phyloP scores from a whole-genome alignment of 2,797 vertebrate genomes.

The Peromyscus eremicus region DNA sequence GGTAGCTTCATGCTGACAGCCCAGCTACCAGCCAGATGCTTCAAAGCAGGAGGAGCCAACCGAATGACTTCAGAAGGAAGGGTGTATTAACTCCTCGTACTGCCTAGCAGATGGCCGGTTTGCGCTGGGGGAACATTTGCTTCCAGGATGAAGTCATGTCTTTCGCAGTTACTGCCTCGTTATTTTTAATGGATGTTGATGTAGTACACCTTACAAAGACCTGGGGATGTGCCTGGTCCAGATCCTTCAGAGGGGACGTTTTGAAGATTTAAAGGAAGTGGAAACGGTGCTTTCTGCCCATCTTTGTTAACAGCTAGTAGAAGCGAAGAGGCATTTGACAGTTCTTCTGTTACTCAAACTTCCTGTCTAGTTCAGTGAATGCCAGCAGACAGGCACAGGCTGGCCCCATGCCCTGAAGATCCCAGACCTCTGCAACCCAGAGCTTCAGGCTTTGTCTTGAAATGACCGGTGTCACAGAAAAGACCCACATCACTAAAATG shows the following conservation, averaged over 20 bases:
- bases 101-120: slow-evolving; percentile 44
- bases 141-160: slow-evolving; percentile 68
- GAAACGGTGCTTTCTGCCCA: slow-evolving; percentile 9
- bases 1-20: slow-evolving; percentile 36
- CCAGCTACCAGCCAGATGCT: slow-evolving; percentile 57
- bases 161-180: slow-evolving; percentile 16
- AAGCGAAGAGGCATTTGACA: not conserved
- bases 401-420: not conserved
- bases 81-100: not conserved
- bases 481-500: not conserved
- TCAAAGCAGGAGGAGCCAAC: not conserved
- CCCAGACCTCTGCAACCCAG: not conserved
- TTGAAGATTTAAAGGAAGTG: slow-evolving; percentile 50
- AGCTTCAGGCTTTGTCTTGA: fast-evolving
- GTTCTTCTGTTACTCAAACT: not conserved
- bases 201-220: not conserved
- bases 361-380: not conserved
- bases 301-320: not conserved
- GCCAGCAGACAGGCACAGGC: too few relatives aligned
- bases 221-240: not conserved
- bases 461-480: not conserved
- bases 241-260: not conserved
- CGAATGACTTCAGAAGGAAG: slow-evolving; percentile 26
- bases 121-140: slow-evolving; percentile 50
- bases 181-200: slow-evolving; percentile 53